Percentiles rank a stretch among this genome's conserved stretches.
These are phyloP conservation scores for Thalassophryne amazonica DNA, from an alignment of 2,797 vertebrate genomes.

Conservation along the genomic window DNA sequence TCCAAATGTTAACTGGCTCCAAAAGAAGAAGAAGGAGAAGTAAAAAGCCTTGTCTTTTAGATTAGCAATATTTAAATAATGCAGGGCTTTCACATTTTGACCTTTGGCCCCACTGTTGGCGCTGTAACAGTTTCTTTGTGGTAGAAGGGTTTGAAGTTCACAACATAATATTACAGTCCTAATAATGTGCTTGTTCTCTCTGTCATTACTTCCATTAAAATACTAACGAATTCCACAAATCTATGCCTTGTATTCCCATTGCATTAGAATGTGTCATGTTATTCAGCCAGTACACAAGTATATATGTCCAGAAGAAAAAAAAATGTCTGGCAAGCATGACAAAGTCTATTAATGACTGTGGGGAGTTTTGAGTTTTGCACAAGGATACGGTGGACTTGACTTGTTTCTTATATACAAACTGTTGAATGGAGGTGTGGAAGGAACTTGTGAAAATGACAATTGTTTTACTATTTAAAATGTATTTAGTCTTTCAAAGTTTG, in stretches of 20 bases:
- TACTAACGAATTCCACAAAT: too few species aligned
- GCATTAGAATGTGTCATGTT: conserved; percentile 27
- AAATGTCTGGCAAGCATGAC: conserved; percentile 47
- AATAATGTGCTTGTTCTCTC: conserved; percentile 23
- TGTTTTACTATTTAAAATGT: conserved; percentile 77
- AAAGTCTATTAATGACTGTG: conserved; percentile 50
- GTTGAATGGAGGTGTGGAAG: conserved; percentile 52
- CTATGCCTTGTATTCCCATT: conserved; percentile 5
- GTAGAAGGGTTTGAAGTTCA: conserved; percentile 18
- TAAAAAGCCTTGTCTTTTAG: conserved; percentile 28
- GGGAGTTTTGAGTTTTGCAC: conserved; percentile 54
- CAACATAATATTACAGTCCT: conserved; percentile 39
- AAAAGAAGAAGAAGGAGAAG: too few species aligned
- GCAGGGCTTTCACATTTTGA: conserved; percentile 15
- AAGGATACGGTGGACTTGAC: conserved; percentile 54
- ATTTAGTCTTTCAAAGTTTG: conserved; percentile 73
- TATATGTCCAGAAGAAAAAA: too few species aligned
- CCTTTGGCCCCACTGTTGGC: conserved; percentile 10
- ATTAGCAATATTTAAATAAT: conserved; percentile 27
- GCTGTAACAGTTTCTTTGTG: conserved; percentile 25
- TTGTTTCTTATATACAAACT: conserved; percentile 61
- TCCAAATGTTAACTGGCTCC: not conserved
- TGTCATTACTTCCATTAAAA: conserved; percentile 21
- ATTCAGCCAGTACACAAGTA: conserved; percentile 45
- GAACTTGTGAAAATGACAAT: conserved; percentile 61